Evolutionary conservation across 1,140 invertebrate genomes (phyloP).

Genomic region (Drosophila nigromelanica): DNA sequence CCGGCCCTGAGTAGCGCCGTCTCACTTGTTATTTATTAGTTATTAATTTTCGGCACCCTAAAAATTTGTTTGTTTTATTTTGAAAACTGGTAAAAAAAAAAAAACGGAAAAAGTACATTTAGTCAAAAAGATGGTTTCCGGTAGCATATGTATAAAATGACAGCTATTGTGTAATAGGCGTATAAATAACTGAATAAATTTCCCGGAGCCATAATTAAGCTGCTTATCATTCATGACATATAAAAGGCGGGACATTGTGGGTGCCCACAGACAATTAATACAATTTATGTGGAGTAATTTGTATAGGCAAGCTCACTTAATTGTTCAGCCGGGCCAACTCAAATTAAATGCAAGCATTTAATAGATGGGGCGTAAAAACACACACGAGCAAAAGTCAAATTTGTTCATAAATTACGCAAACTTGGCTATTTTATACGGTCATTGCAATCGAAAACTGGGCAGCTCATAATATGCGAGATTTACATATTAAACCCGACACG

Average conservation of each 20-base stretch:
- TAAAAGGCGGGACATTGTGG: neutral
- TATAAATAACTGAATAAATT: slow-evolving; percentile 11
- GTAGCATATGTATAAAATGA: neutral
- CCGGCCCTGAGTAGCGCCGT: too few relatives aligned
- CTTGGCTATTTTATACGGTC: slow-evolving; percentile 24
- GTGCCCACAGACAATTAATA: slow-evolving; percentile 21
- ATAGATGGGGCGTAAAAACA: slow-evolving; percentile 13
- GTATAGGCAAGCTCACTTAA: slow-evolving; percentile 44
- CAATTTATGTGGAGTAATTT: slow-evolving; percentile 60
- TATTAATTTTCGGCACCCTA: too few relatives aligned
- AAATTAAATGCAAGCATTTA: slow-evolving; percentile 37
- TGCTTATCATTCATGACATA: slow-evolving; percentile 12
- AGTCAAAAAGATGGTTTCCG: neutral
- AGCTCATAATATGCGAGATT: slow-evolving; percentile 55
- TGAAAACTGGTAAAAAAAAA: too few relatives aligned
- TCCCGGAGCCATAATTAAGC: slow-evolving; percentile 3
- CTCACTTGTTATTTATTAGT: too few relatives aligned
- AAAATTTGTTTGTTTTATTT: too few relatives aligned
- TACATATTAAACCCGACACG: slow-evolving; percentile 54
- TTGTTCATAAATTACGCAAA: slow-evolving; percentile 54
- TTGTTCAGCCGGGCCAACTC: slow-evolving; percentile 34
- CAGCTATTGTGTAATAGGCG: neutral
- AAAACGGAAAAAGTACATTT: too few relatives aligned
- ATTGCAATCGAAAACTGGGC: slow-evolving; percentile 25
- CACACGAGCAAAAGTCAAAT: slow-evolving; percentile 26